Conservation (phyloP, 2,113 vertebrate genomes). For the Alethe castanea region DNA sequence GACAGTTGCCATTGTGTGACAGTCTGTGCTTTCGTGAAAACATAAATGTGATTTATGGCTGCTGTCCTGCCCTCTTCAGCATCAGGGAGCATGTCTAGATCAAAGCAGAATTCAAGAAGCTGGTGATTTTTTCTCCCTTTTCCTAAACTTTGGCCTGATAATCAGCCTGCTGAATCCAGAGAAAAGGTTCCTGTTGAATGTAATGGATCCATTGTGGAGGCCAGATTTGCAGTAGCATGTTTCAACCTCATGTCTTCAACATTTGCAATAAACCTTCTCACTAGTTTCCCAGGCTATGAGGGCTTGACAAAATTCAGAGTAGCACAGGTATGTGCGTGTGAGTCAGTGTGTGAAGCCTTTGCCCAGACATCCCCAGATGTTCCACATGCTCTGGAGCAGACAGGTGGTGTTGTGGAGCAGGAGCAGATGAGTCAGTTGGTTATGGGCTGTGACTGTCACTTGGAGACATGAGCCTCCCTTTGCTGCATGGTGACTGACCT, state of each 20-base stretch:
- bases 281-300: neutral
- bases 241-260: neutral
- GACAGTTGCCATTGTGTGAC: neutral
- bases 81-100: neutral
- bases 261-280: neutral
- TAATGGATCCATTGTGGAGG: neutral
- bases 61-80: neutral
- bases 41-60: neutral
- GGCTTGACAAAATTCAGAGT: neutral
- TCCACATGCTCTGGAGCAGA: neutral
- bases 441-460: neutral
- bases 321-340: neutral
- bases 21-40: neutral
- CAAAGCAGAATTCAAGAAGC: neutral
- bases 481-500: neutral
- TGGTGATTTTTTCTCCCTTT: neutral
- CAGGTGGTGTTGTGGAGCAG: neutral
- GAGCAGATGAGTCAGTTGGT: neutral
- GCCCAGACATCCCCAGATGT: neutral
- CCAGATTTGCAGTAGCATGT: neutral
- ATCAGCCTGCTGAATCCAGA: neutral
- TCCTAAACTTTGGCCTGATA: neutral
- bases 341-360: neutral
- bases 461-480: rapidly evolving
- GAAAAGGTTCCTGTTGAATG: neutral